A percentile compares a stretch with the other conserved stretches of the same genome.
phyloP scores from a whole-genome alignment of 2,113 vertebrate genomes.

The Xiphophorus maculatus region DNA sequence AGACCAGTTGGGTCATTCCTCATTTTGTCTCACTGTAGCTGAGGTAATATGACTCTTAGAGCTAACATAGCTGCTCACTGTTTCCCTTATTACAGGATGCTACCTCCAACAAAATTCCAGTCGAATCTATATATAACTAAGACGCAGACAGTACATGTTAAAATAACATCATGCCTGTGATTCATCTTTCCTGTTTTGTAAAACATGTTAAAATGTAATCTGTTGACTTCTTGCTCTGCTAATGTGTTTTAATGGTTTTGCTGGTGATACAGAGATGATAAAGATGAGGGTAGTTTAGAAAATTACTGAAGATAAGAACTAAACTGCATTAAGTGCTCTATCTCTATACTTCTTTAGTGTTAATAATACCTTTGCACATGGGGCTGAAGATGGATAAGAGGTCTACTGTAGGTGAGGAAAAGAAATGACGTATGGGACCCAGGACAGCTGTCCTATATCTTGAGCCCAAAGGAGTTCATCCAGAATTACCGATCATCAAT shows the following conservation, averaged over 20 bases:
- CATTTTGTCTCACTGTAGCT: slow-evolving; percentile 31
- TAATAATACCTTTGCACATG: slow-evolving; percentile 45
- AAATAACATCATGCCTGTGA: not conserved
- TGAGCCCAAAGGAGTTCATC: slow-evolving; percentile 39
- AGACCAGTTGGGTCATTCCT: not conserved
- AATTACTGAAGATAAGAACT: slow-evolving; percentile 32
- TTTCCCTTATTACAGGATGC: slow-evolving; percentile 39
- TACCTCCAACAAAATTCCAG: slow-evolving; percentile 41
- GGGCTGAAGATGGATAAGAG: slow-evolving; percentile 10
- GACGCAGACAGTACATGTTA: slow-evolving; percentile 2
- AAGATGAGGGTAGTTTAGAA: slow-evolving; percentile 3
- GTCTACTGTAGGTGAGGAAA: slow-evolving; percentile 33
- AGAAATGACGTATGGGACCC: slow-evolving; percentile 34
- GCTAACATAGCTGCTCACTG: slow-evolving; percentile 23
- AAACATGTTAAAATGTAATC: not conserved
- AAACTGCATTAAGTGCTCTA: slow-evolving; percentile 14
- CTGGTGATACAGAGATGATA: slow-evolving; percentile 2
- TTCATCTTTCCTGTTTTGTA: slow-evolving; percentile 8
- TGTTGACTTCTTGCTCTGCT: not conserved
- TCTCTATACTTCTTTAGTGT: slow-evolving; percentile 33
- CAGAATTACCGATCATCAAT: slow-evolving; percentile 68
- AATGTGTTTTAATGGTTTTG: slow-evolving; percentile 3
- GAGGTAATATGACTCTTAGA: slow-evolving; percentile 49
- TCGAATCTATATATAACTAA: slow-evolving; percentile 21
- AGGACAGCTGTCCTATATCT: slow-evolving; percentile 54